Evolutionary conservation across 2,797 vertebrate genomes (phyloP).

Genomic region (Siniperca scherzeri): DNA sequence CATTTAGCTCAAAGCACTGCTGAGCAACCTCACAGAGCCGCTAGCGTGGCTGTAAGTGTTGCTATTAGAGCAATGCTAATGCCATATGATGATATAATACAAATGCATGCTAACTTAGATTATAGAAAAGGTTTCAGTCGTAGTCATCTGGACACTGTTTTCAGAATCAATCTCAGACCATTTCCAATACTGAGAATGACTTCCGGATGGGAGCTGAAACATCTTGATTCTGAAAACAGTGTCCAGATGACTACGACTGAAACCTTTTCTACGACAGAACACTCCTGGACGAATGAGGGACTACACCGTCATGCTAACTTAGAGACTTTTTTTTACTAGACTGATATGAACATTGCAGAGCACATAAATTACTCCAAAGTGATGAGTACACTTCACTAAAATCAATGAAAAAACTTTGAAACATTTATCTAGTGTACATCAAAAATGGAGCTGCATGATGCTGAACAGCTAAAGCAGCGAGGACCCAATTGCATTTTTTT

Average conservation of each 20-base stretch:
- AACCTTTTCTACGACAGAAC: too few relatives aligned
- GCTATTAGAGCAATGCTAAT: background rate
- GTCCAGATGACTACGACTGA: too few relatives aligned
- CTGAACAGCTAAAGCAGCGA: background rate
- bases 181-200: too few relatives aligned
- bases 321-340: background rate
- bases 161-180: too few relatives aligned
- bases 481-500: constrained; percentile 1
- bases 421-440: background rate
- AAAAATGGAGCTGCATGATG: background rate
- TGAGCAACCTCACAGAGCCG: background rate
- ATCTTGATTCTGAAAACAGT: too few relatives aligned
- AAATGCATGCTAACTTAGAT: background rate
- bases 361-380: background rate
- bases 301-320: background rate
- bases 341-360: background rate
- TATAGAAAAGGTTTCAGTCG: too few relatives aligned
- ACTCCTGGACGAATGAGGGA: too few relatives aligned
- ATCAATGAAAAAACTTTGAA: background rate
- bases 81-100: background rate
- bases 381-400: background rate
- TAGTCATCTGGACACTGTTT: too few relatives aligned
- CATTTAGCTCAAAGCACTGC: background rate
- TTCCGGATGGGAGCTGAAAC: too few relatives aligned
- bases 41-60: background rate